phyloP scores from a whole-genome alignment of 2,888 invertebrate genomes.

The Opisthograptis luteolata region DNA sequence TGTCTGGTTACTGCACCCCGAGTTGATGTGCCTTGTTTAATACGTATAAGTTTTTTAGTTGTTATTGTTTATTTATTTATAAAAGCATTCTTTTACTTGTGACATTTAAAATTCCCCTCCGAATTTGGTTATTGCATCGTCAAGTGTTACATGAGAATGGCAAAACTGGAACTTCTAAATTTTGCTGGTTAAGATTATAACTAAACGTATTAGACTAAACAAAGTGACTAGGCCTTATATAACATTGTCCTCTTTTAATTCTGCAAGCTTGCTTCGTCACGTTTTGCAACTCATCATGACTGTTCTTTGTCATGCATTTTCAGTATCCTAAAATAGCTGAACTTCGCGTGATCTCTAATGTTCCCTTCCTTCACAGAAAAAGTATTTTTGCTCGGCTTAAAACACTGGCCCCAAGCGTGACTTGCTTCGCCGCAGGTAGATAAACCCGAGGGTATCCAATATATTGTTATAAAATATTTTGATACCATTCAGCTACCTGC shows the following conservation, averaged over 20 bases:
- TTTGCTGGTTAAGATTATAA: neutral
- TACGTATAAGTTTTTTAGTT: constrained; percentile 57
- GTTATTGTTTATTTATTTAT: constrained; percentile 29
- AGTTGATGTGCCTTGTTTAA: constrained; percentile 67
- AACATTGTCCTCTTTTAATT: neutral
- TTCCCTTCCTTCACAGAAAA: constrained; percentile 2
- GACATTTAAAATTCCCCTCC: constrained; percentile 17
- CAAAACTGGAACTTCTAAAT: constrained; percentile 19
- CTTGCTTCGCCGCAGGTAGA: constrained; percentile 27
- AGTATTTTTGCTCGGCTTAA: constrained; percentile 12
- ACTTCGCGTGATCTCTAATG: constrained; percentile 11
- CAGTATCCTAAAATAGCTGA: constrained; percentile 14
- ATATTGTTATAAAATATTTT: constrained; percentile 24
- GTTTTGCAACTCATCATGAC: constrained; percentile 12
- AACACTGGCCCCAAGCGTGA: constrained; percentile 17
- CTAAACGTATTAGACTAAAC: no score
- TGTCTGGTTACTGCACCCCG: constrained; percentile 71
- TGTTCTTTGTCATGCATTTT: constrained; percentile 2
- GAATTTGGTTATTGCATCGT: constrained; percentile 10
- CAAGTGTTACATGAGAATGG: constrained; percentile 19
- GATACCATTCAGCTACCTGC: constrained; percentile 28
- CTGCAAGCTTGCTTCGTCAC: neutral
- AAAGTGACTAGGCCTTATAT: neutral
- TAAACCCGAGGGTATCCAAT: constrained; percentile 6
- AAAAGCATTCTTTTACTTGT: constrained; percentile 29